Base-by-base conservation (phyloP, 2,113 vertebrate species). In the Andinoacara biseriatus region DNA sequence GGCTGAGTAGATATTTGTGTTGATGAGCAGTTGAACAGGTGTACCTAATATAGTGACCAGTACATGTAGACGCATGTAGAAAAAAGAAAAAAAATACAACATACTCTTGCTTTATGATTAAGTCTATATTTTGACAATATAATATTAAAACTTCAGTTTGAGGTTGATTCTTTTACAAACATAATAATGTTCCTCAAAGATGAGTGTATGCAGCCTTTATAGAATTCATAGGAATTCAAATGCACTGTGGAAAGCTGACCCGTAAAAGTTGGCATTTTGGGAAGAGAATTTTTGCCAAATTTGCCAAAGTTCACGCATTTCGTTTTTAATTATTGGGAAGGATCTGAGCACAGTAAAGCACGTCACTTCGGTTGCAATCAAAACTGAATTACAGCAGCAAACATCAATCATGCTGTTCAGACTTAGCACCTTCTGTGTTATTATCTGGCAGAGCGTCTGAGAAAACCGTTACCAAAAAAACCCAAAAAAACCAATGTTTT, bases 371-470 rank as follows among this genome's bases (percentile, higher is more conserved):
- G 33, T 17, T 58, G 33, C 72, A 80, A 87, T 89, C 38, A 76
- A 76, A 85, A 74, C 9, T 82, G 75, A 82, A 87, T 84, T 72
- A 59, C 15, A 33, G 18, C 33, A 61, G 69, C 24, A 85, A 82
- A 84, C 61, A 69, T 74, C 18, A 72, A 59, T 63, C 78, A 13
- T 58, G 63, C 46, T 81, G 46, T 56, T 76, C 58, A 31, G 57
- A 81, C 26, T 60, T 40, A 3, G 46, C 56, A 75, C 69, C 72
- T 61, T 78, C 81, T 84, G 62, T 56, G 74, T 74, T 35, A 40
- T 40, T 74, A 52, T 58, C 40, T 58, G 59, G 35, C 7, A 26
- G 24, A 65, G 24, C 52, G 31, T 69, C 18, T 29, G 22, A 76
- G 56, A n/a, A 43, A 54, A 58, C 20, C 46, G 38, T 76, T 31